These are phyloP conservation scores for Petrophora chlorosata DNA, from an alignment of 2,888 invertebrate species.

Conservation along the genomic window DNA sequence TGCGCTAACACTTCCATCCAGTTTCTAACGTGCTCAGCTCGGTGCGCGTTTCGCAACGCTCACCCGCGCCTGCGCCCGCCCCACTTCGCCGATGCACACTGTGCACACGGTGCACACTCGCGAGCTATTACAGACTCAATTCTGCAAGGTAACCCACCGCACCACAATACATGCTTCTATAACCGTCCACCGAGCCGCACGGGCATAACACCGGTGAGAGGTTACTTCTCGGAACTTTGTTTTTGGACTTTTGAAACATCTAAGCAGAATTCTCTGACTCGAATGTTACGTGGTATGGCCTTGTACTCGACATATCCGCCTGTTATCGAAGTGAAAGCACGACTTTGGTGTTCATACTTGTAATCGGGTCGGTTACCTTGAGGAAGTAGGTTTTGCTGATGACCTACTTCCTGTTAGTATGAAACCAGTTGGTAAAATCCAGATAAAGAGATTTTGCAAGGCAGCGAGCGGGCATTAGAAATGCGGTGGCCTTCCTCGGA, in stretches of 20 bases:
- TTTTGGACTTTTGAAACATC: slow-evolving; percentile 1
- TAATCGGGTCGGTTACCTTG: slow-evolving; percentile 24
- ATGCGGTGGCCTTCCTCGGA: slow-evolving; percentile 71
- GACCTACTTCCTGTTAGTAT: slow-evolving; percentile 47
- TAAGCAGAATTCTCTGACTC: slow-evolving; percentile 1
- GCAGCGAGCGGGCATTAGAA: slow-evolving; percentile 64
- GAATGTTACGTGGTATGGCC: slow-evolving; percentile 4
- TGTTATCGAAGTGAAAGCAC: slow-evolving; percentile 4
- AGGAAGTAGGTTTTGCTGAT: slow-evolving; percentile 32
- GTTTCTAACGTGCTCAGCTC: slow-evolving; percentile 80
- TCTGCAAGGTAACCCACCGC: slow-evolving; percentile 61
- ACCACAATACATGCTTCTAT: slow-evolving; percentile 52
- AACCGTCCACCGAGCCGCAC: no score
- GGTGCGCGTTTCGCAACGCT: slow-evolving; percentile 77
- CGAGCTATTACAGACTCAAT: slow-evolving; percentile 59
- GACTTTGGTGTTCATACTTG: slow-evolving; percentile 6
- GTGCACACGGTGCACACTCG: slow-evolving; percentile 50
- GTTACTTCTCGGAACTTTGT: slow-evolving; percentile 6
- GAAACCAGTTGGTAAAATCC: slow-evolving; percentile 45
- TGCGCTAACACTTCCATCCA: slow-evolving; percentile 82
- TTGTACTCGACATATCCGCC: slow-evolving; percentile 18
- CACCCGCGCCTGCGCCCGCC: slow-evolving; percentile 58
- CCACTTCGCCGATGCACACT: slow-evolving; percentile 65
- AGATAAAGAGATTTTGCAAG: slow-evolving; percentile 61
- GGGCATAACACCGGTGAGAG: slow-evolving; percentile 41